Evolutionary conservation across 1,140 invertebrate genomes (phyloP), one percentile per base, ranked within the genome.

Genomic region (Neotoxoptera formosana): DNA sequence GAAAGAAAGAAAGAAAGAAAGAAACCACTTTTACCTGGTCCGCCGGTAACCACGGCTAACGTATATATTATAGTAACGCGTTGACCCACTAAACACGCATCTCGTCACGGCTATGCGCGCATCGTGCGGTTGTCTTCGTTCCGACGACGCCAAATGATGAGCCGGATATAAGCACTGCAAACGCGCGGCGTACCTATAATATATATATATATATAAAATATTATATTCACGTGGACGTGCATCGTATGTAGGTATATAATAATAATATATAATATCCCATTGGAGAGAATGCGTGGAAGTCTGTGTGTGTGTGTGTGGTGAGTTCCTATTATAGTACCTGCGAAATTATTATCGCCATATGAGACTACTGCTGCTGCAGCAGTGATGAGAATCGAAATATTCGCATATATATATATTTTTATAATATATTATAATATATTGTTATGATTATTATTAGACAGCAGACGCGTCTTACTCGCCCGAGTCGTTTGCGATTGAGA

Each of bases 21-120:
- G 81, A 91, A 91, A 91, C 90, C 90, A 91, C 90, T 91, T 91
- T 91, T 91, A 91, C 90, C 90, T 91, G 25, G 90, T 36, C 89
- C 90, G 67, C 47, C 45, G n/a, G 47, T 76, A n/a, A 76, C 60
- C 60, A 76, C 60, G 60, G 60, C 60, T 76, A 76, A n/a, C 60
- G 60, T 76, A 34, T 76, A 30, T 30, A 41, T 86, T 30, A 41
- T 86, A 23, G 90, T 91, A 83, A 76, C 90, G 83, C 90, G 76
- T 91, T 91, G 90, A 91, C 90, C 90, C 76, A 91, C 90, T 91
- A 91, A 91, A 90, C 41, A 47, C 60, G 47, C 90, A 67, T 91
- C 90, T 91, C 56, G 90, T 91, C 90, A 90, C 89, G 89, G 90
- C 41, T 67, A n/a, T n/a, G n/a, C 41, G 36, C 88, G 53, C 60